Conservation (phyloP, 1,140 invertebrate species). For the Homarus americanus region DNA sequence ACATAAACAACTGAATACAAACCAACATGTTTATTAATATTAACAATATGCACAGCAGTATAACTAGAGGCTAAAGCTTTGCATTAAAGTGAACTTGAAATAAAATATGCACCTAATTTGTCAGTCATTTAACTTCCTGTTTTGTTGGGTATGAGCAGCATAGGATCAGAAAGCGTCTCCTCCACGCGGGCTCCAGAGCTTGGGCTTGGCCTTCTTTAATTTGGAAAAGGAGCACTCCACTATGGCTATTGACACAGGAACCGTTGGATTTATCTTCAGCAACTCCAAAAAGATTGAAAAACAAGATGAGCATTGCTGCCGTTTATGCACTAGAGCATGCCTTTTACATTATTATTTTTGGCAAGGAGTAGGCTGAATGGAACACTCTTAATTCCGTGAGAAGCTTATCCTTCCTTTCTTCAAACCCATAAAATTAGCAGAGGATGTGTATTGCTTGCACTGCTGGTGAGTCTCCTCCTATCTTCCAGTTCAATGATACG, state of each 20-base stretch:
- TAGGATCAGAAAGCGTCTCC: no score
- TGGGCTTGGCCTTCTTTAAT: background rate
- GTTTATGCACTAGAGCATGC: no score
- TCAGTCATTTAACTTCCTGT: no score
- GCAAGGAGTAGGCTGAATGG: background rate
- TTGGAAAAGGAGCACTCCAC: background rate
- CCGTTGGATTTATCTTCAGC: background rate
- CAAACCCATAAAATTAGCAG: background rate
- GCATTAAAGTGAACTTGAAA: no score
- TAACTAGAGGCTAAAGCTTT: no score
- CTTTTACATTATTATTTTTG: background rate
- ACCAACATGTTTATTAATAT: no score
- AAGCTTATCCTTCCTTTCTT: no score
- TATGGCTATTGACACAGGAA: background rate
- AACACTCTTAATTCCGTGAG: background rate
- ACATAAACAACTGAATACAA: no score
- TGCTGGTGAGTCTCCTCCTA: background rate
- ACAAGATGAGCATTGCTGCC: no score
- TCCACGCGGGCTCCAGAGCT: background rate
- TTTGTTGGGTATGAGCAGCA: no score
- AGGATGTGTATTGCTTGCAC: background rate
- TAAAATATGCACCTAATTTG: no score
- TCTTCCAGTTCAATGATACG: background rate
- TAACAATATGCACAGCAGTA: no score
- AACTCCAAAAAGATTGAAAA: background rate